Percentiles rank a stretch among this genome's conserved stretches.
Evolutionary conservation across 1,140 invertebrate species (phyloP).

Genomic region (Meloidogyne chitwoodi): DNA sequence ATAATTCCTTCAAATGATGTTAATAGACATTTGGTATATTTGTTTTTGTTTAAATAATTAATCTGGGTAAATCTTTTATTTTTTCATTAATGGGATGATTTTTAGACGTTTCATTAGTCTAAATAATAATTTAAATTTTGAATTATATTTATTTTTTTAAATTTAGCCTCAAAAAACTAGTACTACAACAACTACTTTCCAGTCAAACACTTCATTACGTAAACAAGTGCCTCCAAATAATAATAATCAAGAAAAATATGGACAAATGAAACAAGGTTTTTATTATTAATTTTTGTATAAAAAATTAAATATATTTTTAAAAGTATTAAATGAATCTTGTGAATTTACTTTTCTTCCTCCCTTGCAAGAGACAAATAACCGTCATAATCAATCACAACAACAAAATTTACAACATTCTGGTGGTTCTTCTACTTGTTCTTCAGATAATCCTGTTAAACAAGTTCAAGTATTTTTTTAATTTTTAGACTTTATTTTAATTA

Average conservation of each 20-base stretch:
- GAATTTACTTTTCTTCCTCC: conserved; percentile 59
- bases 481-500: not conserved
- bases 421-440: conserved; percentile 22
- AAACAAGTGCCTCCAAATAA: not conserved
- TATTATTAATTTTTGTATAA: not conserved
- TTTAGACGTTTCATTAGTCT: too few species aligned
- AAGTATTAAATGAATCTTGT: conserved; percentile 48
- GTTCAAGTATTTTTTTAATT: conserved; percentile 47
- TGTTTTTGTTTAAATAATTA: too few species aligned
- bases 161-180: conserved; percentile 5
- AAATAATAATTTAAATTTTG: too few species aligned
- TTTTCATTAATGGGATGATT: too few species aligned
- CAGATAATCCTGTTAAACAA: conserved; percentile 52
- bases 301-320: too few species aligned
- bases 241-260: not conserved
- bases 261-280: not conserved
- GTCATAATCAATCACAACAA: conserved; percentile 28
- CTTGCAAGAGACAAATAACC: conserved; percentile 22
- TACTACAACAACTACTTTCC: conserved; percentile 1
- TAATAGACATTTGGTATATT: conserved; percentile 12
- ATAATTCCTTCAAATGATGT: not conserved
- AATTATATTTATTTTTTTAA: not conserved
- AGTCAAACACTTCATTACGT: not conserved
- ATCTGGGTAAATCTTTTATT: too few species aligned
- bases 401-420: conserved; percentile 37